Conservation (phyloP, 2,113 vertebrate species). For the Tachycineta bicolor region DNA sequence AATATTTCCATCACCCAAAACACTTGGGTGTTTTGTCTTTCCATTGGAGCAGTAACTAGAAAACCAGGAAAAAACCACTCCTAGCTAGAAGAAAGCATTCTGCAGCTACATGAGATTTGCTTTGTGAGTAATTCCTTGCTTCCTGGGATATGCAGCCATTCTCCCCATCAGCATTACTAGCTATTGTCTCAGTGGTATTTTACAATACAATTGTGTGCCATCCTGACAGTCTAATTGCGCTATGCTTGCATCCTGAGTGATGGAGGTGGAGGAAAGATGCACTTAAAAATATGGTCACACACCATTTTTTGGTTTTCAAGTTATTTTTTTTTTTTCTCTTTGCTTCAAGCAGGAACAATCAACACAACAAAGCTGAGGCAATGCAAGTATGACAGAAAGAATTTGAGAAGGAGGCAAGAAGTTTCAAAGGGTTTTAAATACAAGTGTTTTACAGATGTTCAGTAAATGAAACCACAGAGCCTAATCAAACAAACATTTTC, state of each 20-base stretch:
- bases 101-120: rapidly evolving
- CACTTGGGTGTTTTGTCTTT: neutral
- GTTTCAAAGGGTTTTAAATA: constrained; percentile 41
- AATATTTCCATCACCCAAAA: neutral
- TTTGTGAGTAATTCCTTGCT: neutral
- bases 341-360: neutral
- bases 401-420: neutral
- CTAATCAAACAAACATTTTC: constrained; percentile 58
- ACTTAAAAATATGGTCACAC: neutral
- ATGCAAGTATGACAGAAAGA: neutral
- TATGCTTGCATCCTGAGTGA: neutral
- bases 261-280: neutral
- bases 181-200: neutral
- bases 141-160: neutral
- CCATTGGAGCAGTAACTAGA: neutral
- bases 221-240: neutral
- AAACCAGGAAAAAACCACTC: neutral
- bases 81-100: neutral
- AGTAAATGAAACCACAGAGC: constrained; percentile 36
- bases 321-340: neutral
- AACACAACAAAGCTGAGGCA: neutral
- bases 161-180: neutral
- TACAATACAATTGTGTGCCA: neutral
- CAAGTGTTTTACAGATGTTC: constrained; percentile 63
- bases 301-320: neutral